phyloP scores from a whole-genome alignment of 2,113 vertebrate species.

The Pongo abelii region DNA sequence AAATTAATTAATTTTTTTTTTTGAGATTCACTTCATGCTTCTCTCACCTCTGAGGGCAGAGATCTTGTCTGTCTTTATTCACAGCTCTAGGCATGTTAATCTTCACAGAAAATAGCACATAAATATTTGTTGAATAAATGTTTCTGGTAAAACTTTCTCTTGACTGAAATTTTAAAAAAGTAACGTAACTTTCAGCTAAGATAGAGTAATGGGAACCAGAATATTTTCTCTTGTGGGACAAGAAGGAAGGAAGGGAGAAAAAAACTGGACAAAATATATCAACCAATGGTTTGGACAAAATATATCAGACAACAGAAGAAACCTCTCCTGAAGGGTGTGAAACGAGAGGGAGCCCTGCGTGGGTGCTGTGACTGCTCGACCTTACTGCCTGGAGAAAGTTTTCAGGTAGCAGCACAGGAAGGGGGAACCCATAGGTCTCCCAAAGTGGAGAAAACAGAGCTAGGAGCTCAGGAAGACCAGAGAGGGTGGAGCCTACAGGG shows the following conservation, averaged over 20 bases:
- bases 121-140: neutral
- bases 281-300: neutral
- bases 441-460: too few species aligned
- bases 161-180: neutral
- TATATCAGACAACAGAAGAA: neutral
- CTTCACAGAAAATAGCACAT: too few species aligned
- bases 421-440: too few species aligned
- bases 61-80: neutral
- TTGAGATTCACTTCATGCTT: fast-evolving
- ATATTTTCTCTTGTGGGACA: neutral
- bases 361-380: fast-evolving
- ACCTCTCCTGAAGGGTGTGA: fast-evolving
- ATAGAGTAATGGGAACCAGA: neutral
- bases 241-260: too few species aligned
- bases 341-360: neutral
- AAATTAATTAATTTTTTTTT: too few species aligned
- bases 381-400: neutral
- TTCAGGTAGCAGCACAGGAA: neutral
- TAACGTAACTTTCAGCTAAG: neutral
- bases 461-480: neutral
- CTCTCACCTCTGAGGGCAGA: neutral
- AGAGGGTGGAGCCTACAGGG: fast-evolving
- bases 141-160: neutral
- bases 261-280: neutral
- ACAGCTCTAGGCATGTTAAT: too few species aligned